phyloP scores from a whole-genome alignment of 2,888 invertebrate genomes.

The Agrochola circellaris region DNA sequence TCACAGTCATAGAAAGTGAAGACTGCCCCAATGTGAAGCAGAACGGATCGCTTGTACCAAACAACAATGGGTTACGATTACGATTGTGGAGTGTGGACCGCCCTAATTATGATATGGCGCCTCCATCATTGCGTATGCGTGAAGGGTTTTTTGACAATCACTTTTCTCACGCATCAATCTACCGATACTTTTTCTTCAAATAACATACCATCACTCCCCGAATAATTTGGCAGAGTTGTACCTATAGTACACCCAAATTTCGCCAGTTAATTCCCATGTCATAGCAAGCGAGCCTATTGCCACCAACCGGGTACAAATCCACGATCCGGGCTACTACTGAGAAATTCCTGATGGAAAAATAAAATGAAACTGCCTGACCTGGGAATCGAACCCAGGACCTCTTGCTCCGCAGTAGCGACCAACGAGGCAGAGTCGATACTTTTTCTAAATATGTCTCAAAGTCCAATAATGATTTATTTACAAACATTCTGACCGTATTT shows the following conservation, averaged over 20 bases:
- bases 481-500: background rate
- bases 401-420: background rate
- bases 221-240: no score
- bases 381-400: no score
- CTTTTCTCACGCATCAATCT: conserved; percentile 30
- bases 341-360: no score
- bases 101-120: conserved; percentile 62
- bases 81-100: conserved; percentile 57
- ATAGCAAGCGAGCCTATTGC: no score
- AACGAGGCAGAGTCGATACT: background rate
- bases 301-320: no score
- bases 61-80: conserved; percentile 72
- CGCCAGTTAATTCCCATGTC: no score
- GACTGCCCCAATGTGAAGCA: conserved; percentile 84
- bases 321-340: no score
- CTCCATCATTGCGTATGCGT: conserved; percentile 21
- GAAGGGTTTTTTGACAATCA: conserved; percentile 22
- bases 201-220: no score
- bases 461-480: conserved; percentile 16
- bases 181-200: background rate
- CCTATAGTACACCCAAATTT: no score
- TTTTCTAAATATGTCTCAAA: background rate
- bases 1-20: conserved; percentile 86
- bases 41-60: conserved; percentile 81
- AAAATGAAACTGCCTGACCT: no score